Evolutionary conservation across 2,888 invertebrate species (phyloP), one percentile per base, ranked within the genome.

Genomic region (Timema podura): DNA sequence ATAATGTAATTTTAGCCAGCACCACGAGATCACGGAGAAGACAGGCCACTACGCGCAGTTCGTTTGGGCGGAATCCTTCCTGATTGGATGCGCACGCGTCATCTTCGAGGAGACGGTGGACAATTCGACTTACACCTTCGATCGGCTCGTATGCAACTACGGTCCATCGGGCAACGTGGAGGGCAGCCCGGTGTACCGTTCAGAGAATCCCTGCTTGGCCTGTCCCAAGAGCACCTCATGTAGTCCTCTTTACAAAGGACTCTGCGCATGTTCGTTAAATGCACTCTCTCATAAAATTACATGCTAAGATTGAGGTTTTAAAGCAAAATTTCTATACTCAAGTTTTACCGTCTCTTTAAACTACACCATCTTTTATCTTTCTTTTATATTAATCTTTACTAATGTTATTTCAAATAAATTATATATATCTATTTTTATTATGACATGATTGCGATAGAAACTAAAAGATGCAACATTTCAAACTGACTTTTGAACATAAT

Each of bases 141-240:
- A 66, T 48, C 48, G 46, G 46, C 48, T 66, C 15, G 66, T 46
- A 6, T 66, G 66, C 10, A 66, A 66, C 15, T 66, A 66, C 16
- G 66, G 66, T 16, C 66, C 66, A 48, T 15, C 48, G 5, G 66
- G 66, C 47, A 66, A 66, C 15, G 16, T 66, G 9, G 15, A 48
- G 16, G 48, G 13, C 48, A 13, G 5, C 7, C 66, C 66, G 9
- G 66, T 66, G 46, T 66, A 66, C 15, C 2, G n/a, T 13, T 15
- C 16, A 15, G 48, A 16, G 46, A 54, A 54, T 7, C 54, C 54
- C 5, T 54, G 54, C 54, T 54, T 16, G 15, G 6, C 7, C 15
- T 54, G 54, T 11, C 54, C 54, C n/a, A n/a, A n/a, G 7, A 54
- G 16, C 54, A 54, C 54, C 0, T 7, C 54, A 11, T 54, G 54